Percentiles rank a stretch among this genome's conserved stretches.
Conservation (phyloP, 2,888 invertebrate genomes). For the Drosophila kambysellisi region DNA sequence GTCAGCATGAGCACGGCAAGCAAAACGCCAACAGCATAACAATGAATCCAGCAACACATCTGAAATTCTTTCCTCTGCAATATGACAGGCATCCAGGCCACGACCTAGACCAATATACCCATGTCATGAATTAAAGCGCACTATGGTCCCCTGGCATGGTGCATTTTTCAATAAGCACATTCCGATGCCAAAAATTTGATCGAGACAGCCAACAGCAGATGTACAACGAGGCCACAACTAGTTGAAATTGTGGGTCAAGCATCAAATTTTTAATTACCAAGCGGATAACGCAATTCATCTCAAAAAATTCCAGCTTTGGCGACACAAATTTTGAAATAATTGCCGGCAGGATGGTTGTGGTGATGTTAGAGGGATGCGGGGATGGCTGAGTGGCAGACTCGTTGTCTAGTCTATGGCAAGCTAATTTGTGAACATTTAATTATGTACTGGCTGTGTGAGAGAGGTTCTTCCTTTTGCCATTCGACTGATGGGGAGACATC, state of each 20-base stretch:
- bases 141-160: background rate
- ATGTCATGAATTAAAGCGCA: background rate
- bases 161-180: constrained; percentile 11
- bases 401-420: constrained; percentile 28
- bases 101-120: background rate
- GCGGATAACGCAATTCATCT: constrained; percentile 7
- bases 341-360: background rate
- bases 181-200: constrained; percentile 1
- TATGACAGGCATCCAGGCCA: background rate
- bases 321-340: constrained; percentile 35
- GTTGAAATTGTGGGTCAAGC: constrained; percentile 33
- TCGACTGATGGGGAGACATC: background rate
- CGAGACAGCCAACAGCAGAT: background rate
- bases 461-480: constrained; percentile 6
- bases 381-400: constrained; percentile 4
- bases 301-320: constrained; percentile 4
- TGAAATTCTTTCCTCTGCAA: constrained; percentile 3
- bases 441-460: constrained; percentile 25
- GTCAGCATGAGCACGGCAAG: constrained; percentile 66
- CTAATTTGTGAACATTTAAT: constrained; percentile 51
- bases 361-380: background rate
- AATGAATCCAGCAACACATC: constrained; percentile 55
- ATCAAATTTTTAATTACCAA: constrained; percentile 43
- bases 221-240: background rate
- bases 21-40: constrained; percentile 64